Evolutionary conservation across 2,888 invertebrate species (phyloP), one percentile per base, ranked within the genome.

Genomic region (Labia minor): DNA sequence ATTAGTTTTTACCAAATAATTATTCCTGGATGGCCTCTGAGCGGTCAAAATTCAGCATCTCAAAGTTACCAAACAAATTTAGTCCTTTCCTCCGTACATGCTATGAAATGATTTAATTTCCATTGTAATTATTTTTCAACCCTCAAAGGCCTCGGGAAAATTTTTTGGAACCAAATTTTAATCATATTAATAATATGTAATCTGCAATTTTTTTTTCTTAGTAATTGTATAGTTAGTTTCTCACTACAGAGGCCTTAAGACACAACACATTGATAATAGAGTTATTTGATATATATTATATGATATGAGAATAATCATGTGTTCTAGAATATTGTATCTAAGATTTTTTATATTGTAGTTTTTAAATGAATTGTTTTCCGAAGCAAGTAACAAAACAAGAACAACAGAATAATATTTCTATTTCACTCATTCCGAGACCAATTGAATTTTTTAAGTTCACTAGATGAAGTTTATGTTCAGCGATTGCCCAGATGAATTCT

Each of bases 231-330:
- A 49, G 49, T 49, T 49, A 49, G 49, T 49, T 49, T 49, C 49
- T 49, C 49, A 49, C 49, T 49, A 49, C 49, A 49, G 49, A 49
- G 49, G 49, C 49, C 49, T 49, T 49, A 49, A 11, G 49, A 49
- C 49, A 49, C 49, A 16, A 49, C 49, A 49, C 49, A 49, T 49
- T 49, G 49, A 49, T 49, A 49, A 49, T 49, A 49, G 49, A 49
- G 49, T 49, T 49, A 49, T 49, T 49, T 49, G 49, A 49, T 49
- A 49, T 49, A 49, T 49, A 49, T 49, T 49, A 49, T 49, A 49
- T 49, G 16, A 49, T 49, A 49, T 49, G 16, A 49, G 14, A 49
- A 49, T 49, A 49, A 49, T 33, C 33, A 33, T 49, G 49, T 49
- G 49, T 49, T 49, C 49, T 49, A 49, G 49, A 49, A 49, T 49